Conservation (phyloP, 2,888 invertebrate species). For the Carcina quercana region DNA sequence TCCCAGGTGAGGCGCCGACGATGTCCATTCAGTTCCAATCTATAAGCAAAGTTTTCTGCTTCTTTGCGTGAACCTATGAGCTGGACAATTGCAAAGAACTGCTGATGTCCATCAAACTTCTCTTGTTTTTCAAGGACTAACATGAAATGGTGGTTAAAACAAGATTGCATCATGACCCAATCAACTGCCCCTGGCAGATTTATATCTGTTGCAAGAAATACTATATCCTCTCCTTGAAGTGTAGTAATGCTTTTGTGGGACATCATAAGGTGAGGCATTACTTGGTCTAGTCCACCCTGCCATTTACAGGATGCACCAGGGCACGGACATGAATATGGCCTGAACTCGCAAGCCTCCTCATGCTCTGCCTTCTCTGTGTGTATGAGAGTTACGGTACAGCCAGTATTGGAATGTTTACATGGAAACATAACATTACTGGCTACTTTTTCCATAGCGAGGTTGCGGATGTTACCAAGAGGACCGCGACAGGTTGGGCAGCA, state of each 20-base stretch:
- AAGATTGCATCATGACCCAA: slow-evolving; percentile 99
- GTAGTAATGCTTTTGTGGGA: slow-evolving; percentile 99
- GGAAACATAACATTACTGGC: slow-evolving; percentile 99
- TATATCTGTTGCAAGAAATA: slow-evolving; percentile 99
- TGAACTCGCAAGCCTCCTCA: slow-evolving; percentile 98
- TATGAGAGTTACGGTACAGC: slow-evolving; percentile 92
- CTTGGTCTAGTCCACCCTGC: slow-evolving; percentile 98
- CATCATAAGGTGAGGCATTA: slow-evolving; percentile 98
- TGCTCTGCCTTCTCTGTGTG: slow-evolving; percentile 99
- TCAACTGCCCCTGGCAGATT: slow-evolving; percentile 99
- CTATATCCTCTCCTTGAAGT: slow-evolving; percentile 98
- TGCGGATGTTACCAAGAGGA: slow-evolving; percentile 96
- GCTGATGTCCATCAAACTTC: slow-evolving; percentile 96
- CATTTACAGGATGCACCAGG: slow-evolving; percentile 99
- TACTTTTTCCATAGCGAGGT: slow-evolving; percentile 99
- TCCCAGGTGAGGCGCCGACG: slow-evolving; percentile 98
- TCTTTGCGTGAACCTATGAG: slow-evolving; percentile 98
- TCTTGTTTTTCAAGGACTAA: slow-evolving; percentile 98
- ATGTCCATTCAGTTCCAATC: slow-evolving; percentile 97
- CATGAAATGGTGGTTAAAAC: slow-evolving; percentile 99
- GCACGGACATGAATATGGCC: slow-evolving; percentile 99
- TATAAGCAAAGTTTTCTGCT: slow-evolving; percentile 99
- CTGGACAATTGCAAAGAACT: slow-evolving; percentile 99
- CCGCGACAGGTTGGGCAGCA: slow-evolving; percentile 99
- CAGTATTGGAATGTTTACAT: slow-evolving; percentile 97